phyloP scores from a whole-genome alignment of 2,113 vertebrate species.

The Irena cyanogastra region DNA sequence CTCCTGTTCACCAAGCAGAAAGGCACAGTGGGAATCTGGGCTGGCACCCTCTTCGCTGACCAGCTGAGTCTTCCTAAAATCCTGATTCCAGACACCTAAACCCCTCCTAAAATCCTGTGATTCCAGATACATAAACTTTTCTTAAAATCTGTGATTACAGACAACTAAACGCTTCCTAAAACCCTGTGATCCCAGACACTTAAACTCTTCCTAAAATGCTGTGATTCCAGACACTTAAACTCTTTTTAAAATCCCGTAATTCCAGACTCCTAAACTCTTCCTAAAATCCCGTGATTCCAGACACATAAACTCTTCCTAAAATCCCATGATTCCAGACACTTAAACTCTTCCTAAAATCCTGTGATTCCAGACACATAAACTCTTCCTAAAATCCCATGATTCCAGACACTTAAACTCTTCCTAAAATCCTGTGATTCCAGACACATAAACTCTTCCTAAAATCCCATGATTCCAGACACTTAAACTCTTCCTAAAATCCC shows the following conservation, averaged over 20 bases:
- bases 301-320: too few species aligned
- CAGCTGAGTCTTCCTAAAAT: neutral
- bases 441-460: rapidly evolving
- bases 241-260: rapidly evolving
- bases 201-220: neutral
- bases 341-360: neutral
- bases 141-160: rapidly evolving
- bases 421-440: too few species aligned
- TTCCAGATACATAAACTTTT: neutral
- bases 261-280: too few species aligned
- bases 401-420: neutral
- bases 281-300: rapidly evolving
- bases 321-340: neutral
- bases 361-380: neutral
- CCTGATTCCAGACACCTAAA: neutral
- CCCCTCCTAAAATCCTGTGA: rapidly evolving
- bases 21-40: neutral
- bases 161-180: neutral
- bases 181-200: rapidly evolving
- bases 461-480: rapidly evolving
- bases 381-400: rapidly evolving
- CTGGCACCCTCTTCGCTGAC: neutral
- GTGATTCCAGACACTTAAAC: rapidly evolving
- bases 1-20: neutral
- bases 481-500: neutral